phyloP scores from a whole-genome alignment of 2,797 vertebrate species.

The Lophotriccus pileatus region DNA sequence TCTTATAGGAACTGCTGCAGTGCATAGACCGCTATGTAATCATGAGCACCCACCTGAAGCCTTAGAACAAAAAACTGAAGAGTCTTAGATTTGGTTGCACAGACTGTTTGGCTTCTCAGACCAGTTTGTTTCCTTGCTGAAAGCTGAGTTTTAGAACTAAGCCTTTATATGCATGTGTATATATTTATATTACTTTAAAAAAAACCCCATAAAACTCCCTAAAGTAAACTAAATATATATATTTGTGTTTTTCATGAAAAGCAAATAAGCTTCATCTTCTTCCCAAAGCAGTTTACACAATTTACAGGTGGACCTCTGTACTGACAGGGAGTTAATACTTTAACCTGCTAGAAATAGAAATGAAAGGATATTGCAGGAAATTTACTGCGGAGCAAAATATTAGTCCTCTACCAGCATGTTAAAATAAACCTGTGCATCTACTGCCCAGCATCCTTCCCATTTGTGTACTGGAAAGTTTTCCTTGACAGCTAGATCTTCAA shows the following conservation, averaged over 20 bases:
- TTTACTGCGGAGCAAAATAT: neutral
- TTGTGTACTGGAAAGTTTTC: neutral
- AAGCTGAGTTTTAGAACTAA: neutral
- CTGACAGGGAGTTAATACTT: neutral
- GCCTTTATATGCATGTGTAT: neutral
- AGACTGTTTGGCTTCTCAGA: neutral
- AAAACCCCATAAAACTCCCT: neutral
- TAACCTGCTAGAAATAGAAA: neutral
- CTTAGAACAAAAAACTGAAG: neutral
- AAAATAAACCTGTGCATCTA: neutral
- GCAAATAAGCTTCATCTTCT: neutral
- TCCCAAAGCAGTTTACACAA: neutral
- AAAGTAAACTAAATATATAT: neutral
- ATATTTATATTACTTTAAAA: neutral
- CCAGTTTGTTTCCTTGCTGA: slow-evolving; percentile 2
- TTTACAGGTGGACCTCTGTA: neutral
- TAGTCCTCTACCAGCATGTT: neutral
- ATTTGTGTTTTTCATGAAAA: neutral
- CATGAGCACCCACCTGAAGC: slow-evolving; percentile 8
- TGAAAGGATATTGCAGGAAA: neutral
- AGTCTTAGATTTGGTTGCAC: slow-evolving; percentile 28
- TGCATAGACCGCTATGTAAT: neutral
- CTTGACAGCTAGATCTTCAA: neutral
- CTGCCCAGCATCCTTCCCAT: neutral
- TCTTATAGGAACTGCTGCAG: neutral